These are phyloP conservation scores for Chelonus insularis DNA, from an alignment of 1,140 invertebrate species.

Conservation along the genomic window DNA sequence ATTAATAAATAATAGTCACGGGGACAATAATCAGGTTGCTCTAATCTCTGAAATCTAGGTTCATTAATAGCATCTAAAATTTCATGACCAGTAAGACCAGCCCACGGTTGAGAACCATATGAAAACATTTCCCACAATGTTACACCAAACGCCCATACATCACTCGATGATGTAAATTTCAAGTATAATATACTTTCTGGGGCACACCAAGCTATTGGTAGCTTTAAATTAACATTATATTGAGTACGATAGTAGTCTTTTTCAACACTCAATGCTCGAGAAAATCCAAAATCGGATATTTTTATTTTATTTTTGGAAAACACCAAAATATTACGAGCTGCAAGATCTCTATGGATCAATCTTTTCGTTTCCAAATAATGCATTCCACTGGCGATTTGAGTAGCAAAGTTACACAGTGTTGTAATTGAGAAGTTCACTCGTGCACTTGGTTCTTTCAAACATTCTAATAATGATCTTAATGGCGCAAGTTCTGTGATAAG, in stretches of 20 bases:
- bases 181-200: slow-evolving; percentile 97
- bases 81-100: slow-evolving; percentile 91
- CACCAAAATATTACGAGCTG: slow-evolving; percentile 93
- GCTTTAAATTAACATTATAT: slow-evolving; percentile 95
- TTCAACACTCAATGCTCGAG: slow-evolving; percentile 91
- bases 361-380: slow-evolving; percentile 91
- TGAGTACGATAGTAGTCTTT: slow-evolving; percentile 99
- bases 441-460: slow-evolving; percentile 89
- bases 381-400: slow-evolving; percentile 97
- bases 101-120: slow-evolving; percentile 97
- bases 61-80: slow-evolving; percentile 95
- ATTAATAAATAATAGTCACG: slow-evolving; percentile 91
- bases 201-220: slow-evolving; percentile 98
- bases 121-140: slow-evolving; percentile 99
- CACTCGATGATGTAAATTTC: slow-evolving; percentile 92
- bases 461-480: slow-evolving; percentile 90
- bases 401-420: slow-evolving; percentile 86
- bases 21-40: slow-evolving; percentile 93
- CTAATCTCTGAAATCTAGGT: slow-evolving; percentile 84
- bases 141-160: slow-evolving; percentile 97
- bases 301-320: slow-evolving; percentile 96
- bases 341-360: slow-evolving; percentile 92
- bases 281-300: slow-evolving; percentile 97
- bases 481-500: slow-evolving; percentile 96
- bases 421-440: slow-evolving; percentile 86